Evolutionary conservation across 2,888 invertebrate species (phyloP), one percentile per base, ranked within the genome.

Genomic region (Ormyrus labotus): DNA sequence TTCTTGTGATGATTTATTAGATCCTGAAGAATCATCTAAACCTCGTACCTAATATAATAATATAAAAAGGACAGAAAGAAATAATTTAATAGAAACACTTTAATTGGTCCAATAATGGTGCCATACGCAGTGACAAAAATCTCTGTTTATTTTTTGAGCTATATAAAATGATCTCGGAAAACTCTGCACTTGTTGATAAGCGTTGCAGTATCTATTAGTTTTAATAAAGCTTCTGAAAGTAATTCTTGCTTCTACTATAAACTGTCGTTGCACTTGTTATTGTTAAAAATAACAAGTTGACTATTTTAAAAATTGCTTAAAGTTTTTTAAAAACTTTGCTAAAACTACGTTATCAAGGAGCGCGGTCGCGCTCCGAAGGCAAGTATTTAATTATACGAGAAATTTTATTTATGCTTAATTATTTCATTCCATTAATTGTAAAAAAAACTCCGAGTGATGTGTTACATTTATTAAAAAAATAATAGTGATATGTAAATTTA

Each of bases 1-100:
- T 68, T 90, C 90, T 8, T 90, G 90, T 67, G 90, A 90, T 73
- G 90, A 90, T 84, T 86, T 90, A 65, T 82, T 90, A 77, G 88
- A 90, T 79, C 89, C 89, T n/a, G 90, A 90, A 69, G 90, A 90
- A 78, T 89, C 90, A 34, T 88, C 90, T 63, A 82, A 34, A 53
- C 53, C 78, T 53, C 78, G 13, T 58, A 78, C 68, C 45, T 81
- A 81, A 81, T 75, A 63, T 45, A 6, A 5, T 55, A 5, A 13
- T 55, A 51, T 5, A 8, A 63, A n/a, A 13, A 68, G 19, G 13
- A 7, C 13, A 3, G 53, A 19, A 19, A 51, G 48, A 19, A 53
- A 4, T 60, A 72, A 76, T 57, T 81, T 60, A 58, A 51, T 74
- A 78, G 61, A 74, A 77, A 64, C 67, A 57, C 72, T 65, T 75